Evolutionary conservation across 2,888 invertebrate species (phyloP), one percentile per base, ranked within the genome.

Genomic region (Myopa testacea): DNA sequence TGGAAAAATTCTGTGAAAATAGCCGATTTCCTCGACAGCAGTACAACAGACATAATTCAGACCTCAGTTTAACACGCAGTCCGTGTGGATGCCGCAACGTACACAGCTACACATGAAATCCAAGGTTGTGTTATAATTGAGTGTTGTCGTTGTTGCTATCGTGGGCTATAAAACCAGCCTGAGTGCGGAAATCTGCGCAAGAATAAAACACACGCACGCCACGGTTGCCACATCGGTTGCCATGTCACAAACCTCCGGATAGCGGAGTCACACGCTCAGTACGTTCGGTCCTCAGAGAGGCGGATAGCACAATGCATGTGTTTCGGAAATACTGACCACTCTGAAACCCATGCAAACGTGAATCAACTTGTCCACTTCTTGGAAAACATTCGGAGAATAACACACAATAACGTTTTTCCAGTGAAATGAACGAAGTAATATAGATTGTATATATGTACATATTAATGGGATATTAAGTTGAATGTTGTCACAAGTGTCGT

Each of bases 21-120:
- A 77, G 76, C 71, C n/a, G 40, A 34, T 67, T 7, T 19, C 72
- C n/a, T 8, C 38, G 10, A 70, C 26, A 70, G 2, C 58, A 34
- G 37, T 8, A 52, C 52, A 10, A 72, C 63, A 62, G 26, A 26
- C 26, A 26, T 26, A 26, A 38, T 58, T 60, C 19, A 16, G 60
- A 58, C 65, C 55, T 8, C 10, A n/a, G 55, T 55, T 50, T 26
- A 72, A 38, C 67, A 37, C 75, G 75, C 50, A 62, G 77, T 62
- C 76, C 77, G 78, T 76, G 74, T 79, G 77, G 73, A 73, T 67
- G 16, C 50, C 72, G 38, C 52, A 65, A 74, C 71, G 26, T 34
- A 26, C 40, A 34, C 68, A 58, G 58, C 65, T 65, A 63, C 60
- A 69, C 12, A 52, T 62, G 67, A 65, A 60, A 68, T 7, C 34